Evolutionary conservation across 2,797 vertebrate genomes (phyloP).

Genomic region (Enteromius treurensis): DNA sequence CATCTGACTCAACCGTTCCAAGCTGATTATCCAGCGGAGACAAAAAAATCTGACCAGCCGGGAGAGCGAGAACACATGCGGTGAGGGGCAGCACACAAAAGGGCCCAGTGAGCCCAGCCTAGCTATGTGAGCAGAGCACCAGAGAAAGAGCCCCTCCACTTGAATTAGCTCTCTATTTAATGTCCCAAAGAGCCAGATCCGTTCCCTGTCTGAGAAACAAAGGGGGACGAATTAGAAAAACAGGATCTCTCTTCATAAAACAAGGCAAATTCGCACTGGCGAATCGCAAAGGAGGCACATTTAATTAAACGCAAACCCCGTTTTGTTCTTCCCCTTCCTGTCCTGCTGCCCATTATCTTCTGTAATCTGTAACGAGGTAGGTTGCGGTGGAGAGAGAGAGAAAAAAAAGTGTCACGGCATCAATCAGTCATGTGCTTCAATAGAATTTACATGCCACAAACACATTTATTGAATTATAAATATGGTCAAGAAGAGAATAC

Average conservation of each 20-base stretch:
- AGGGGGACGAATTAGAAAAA: conserved; percentile 88
- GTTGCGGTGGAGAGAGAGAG: not conserved
- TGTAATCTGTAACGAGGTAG: conserved; percentile 29
- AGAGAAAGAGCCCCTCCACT: conserved; percentile 84
- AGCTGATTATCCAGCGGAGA: conserved; percentile 90
- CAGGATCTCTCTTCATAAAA: conserved; percentile 92
- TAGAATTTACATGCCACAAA: conserved; percentile 11
- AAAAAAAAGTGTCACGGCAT: conserved; percentile 9
- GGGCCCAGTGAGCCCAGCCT: conserved; percentile 85
- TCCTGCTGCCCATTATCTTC: conserved; percentile 52
- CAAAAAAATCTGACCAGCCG: conserved; percentile 88
- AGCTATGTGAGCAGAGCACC: conserved; percentile 63
- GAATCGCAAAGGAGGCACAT: conserved; percentile 85
- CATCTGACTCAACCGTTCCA: conserved; percentile 91
- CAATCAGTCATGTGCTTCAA: not conserved
- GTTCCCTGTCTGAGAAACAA: conserved; percentile 88
- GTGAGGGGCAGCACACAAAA: conserved; percentile 88
- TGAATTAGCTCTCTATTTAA: conserved; percentile 94
- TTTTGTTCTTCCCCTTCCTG: conserved; percentile 81
- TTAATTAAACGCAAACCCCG: conserved; percentile 90
- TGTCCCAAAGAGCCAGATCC: conserved; percentile 90
- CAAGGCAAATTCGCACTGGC: conserved; percentile 88
- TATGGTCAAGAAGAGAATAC: not conserved
- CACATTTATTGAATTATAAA: conserved; percentile 17
- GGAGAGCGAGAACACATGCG: conserved; percentile 90